Percentiles rank a stretch among this genome's conserved stretches.
Conservation (phyloP, 2,797 vertebrate species). For the Protonibea diacanthus region DNA sequence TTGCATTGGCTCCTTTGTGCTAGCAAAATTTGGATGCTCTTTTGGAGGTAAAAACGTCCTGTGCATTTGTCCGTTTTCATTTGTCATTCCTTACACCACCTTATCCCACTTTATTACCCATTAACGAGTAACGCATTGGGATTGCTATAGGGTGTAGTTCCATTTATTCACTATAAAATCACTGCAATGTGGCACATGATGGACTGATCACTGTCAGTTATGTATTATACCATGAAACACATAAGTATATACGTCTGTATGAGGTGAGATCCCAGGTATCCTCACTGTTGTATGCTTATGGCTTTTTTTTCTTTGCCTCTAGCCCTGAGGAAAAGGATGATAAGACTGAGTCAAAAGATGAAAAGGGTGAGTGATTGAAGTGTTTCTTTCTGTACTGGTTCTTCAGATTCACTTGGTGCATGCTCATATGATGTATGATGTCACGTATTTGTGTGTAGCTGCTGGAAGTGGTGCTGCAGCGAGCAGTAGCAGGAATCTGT, state of each 20-base stretch:
- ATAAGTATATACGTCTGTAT: constrained; percentile 35
- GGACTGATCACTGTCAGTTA: constrained; percentile 62
- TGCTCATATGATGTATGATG: neutral
- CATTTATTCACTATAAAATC: constrained; percentile 63
- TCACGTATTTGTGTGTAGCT: constrained; percentile 58
- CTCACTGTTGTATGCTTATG: constrained; percentile 55
- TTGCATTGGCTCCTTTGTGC: constrained; percentile 92
- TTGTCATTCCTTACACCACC: constrained; percentile 71
- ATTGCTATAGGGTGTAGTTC: constrained; percentile 60
- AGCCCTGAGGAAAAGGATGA: constrained; percentile 90
- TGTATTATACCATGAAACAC: constrained; percentile 42
- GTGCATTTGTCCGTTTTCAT: constrained; percentile 85
- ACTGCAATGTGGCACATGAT: constrained; percentile 59
- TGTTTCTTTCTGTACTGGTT: neutral
- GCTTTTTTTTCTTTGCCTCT: constrained; percentile 84
- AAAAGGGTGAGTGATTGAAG: constrained; percentile 87
- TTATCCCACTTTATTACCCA: constrained; percentile 77
- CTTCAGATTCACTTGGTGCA: rapidly evolving
- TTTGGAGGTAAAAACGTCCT: constrained; percentile 86
- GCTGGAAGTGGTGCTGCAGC: constrained; percentile 74
- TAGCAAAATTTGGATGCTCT: constrained; percentile 87
- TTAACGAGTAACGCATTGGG: constrained; percentile 73
- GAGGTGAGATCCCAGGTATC: constrained; percentile 26
- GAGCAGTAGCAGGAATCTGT: constrained; percentile 91
- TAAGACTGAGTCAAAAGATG: constrained; percentile 89